Percentiles rank a stretch among this genome's conserved stretches.
Evolutionary conservation across 2,888 invertebrate species (phyloP).

Genomic region (Temnothorax unifasciatus): DNA sequence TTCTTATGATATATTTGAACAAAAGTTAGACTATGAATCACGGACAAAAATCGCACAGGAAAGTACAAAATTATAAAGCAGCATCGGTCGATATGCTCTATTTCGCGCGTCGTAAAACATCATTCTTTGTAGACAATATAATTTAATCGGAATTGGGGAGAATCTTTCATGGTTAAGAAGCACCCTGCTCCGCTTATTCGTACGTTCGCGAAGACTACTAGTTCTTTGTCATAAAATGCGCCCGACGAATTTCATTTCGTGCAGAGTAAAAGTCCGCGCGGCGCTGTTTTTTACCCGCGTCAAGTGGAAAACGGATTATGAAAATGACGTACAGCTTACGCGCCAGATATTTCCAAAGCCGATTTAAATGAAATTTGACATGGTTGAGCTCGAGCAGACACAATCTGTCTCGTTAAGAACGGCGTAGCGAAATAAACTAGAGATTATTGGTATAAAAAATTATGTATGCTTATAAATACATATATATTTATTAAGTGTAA

Average conservation of each 20-base stretch:
- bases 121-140: conserved; percentile 14
- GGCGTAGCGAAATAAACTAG: neutral
- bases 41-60: conserved; percentile 3
- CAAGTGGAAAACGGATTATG: conserved; percentile 57
- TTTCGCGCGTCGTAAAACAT: conserved; percentile 12
- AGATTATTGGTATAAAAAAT: conserved; percentile 23
- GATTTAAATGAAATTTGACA: conserved; percentile 54
- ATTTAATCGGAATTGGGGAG: conserved; percentile 21
- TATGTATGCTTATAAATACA: neutral
- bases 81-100: conserved; percentile 13
- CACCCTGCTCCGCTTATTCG: neutral
- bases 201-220: neutral
- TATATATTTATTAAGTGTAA: neutral
- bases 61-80: neutral
- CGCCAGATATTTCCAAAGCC: conserved; percentile 40
- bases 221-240: neutral
- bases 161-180: conserved; percentile 31
- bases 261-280: conserved; percentile 29
- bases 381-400: neutral
- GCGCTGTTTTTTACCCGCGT: conserved; percentile 16
- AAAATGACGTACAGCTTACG: conserved; percentile 43
- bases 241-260: conserved; percentile 32
- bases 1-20: conserved; percentile 37
- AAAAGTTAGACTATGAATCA: conserved; percentile 31
- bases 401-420: conserved; percentile 27